Percentiles rank a stretch among this genome's conserved stretches.
These are phyloP conservation scores for Plestiodon gilberti DNA, from an alignment of 2,113 vertebrate species.

Conservation along the genomic window DNA sequence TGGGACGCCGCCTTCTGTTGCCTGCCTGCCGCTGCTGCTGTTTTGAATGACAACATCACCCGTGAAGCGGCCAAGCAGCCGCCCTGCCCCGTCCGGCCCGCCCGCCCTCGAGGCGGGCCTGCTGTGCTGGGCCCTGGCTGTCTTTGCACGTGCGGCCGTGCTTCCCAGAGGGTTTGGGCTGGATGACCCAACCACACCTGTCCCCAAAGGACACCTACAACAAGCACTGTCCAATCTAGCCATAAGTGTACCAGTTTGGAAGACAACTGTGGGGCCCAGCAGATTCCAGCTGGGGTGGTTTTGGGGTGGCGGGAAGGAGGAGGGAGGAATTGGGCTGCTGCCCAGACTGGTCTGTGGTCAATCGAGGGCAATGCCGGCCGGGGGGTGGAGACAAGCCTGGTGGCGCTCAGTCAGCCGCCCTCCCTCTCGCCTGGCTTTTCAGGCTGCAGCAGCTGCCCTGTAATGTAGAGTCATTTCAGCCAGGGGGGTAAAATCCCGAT, in stretches of 20 bases:
- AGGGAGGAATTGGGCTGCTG: not conserved
- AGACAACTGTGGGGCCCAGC: not conserved
- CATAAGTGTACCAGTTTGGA: not conserved
- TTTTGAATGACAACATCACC: no score
- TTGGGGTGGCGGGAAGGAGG: not conserved
- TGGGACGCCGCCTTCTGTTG: no score
- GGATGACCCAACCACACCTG: no score
- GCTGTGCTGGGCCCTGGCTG: no score
- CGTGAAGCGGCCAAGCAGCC: no score
- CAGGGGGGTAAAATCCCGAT: accelerated
- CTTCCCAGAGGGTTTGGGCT: no score
- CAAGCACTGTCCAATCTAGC: not conserved
- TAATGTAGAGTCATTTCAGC: accelerated
- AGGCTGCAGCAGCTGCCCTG: not conserved
- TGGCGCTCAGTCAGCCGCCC: not conserved
- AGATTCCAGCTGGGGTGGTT: not conserved
- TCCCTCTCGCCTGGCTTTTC: not conserved
- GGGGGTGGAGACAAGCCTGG: not conserved
- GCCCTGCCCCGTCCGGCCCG: no score
- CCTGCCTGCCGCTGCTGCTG: no score
- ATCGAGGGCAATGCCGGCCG: not conserved
- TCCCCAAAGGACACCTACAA: no score
- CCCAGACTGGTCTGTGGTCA: not conserved
- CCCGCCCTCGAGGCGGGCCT: no score
- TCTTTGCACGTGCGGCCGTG: no score